These are phyloP conservation scores for Trinorchestia longiramus DNA, from an alignment of 1,140 invertebrate species.

Conservation along the genomic window DNA sequence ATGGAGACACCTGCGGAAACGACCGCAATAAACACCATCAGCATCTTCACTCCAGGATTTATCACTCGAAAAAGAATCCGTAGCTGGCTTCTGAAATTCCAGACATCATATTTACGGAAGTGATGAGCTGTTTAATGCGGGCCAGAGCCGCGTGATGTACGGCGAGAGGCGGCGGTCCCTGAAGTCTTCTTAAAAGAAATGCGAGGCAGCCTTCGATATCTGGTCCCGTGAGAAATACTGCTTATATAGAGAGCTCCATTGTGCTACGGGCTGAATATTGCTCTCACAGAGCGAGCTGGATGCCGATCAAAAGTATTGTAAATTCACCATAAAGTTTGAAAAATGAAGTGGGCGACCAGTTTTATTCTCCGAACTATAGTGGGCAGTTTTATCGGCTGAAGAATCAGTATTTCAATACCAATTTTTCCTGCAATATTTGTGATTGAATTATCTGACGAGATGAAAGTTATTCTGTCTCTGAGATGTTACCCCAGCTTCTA, in stretches of 20 bases:
- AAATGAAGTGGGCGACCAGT: neutral
- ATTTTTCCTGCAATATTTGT: neutral
- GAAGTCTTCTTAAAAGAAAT: neutral
- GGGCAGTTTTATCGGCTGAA: neutral
- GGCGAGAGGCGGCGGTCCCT: neutral
- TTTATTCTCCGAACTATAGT: neutral
- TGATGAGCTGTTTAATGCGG: neutral
- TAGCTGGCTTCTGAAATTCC: neutral
- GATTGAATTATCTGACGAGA: neutral
- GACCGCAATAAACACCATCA: constrained; percentile 35
- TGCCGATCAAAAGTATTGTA: neutral
- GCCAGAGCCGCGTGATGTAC: neutral
- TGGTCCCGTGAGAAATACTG: neutral
- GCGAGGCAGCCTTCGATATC: neutral
- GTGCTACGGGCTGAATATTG: neutral
- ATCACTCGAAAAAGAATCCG: neutral
- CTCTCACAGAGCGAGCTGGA: neutral
- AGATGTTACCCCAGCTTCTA: neutral
- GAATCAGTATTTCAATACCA: neutral
- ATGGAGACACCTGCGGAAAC: constrained; percentile 23
- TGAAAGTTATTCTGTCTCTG: neutral
- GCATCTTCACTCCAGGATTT: constrained; percentile 1
- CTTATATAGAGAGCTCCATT: neutral
- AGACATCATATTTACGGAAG: constrained; percentile 39
- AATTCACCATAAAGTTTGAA: neutral